Evolutionary conservation across 2,888 invertebrate genomes (phyloP).

Genomic region (Gryllus longicercus): DNA sequence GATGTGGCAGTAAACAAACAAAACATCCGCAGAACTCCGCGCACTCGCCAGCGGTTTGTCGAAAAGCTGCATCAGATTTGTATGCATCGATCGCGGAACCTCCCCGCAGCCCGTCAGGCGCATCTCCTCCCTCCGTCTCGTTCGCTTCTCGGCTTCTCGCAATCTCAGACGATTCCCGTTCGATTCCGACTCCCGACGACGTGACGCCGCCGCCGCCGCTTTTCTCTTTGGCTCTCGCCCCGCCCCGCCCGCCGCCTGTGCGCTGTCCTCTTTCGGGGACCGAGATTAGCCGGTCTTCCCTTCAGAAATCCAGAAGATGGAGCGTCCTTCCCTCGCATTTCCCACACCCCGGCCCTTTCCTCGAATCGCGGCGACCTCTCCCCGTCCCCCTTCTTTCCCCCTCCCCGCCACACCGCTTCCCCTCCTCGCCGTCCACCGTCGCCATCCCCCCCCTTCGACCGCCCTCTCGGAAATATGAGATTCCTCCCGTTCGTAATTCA

Average conservation of each 20-base stretch:
- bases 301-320: neutral
- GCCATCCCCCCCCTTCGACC: neutral
- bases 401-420: neutral
- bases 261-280: neutral
- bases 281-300: neutral
- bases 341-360: neutral
- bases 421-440: neutral
- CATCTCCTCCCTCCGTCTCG: no score
- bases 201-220: neutral
- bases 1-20: no score
- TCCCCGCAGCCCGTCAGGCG: no score
- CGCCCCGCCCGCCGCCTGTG: neutral
- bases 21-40: no score
- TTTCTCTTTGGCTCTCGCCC: neutral
- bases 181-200: neutral
- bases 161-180: neutral
- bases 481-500: neutral
- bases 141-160: no score
- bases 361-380: no score
- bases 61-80: no score
- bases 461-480: neutral
- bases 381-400: no score
- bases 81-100: no score
- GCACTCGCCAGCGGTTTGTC: no score
- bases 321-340: neutral